Base-by-base conservation (phyloP, 92 coral and sea anemone species). In the Zoanthus solanderi region DNA sequence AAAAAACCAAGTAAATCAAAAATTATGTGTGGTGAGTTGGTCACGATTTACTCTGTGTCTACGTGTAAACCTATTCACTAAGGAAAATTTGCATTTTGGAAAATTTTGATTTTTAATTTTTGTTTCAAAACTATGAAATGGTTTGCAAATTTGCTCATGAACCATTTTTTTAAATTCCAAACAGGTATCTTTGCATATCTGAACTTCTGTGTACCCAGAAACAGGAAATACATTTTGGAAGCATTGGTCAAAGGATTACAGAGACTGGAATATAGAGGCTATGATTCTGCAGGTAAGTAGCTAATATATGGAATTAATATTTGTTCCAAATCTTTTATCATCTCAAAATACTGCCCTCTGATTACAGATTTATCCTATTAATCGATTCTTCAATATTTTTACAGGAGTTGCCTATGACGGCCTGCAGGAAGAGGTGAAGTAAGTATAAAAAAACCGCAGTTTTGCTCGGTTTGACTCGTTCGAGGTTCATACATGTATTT, bases 111-210 rank as follows among this genome's bases (percentile, higher is more conserved):
- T 57, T 60, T 46, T 17, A 11, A 44, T 44, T 57, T 14, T 81
- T 29, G 23, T 81, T 14, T 79, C 46, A 3, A 61, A 34, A 79
- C 17, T 0, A 5, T 15, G 9, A 47, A 28, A 34, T 32, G 17
- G 29, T 47, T 17, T 5, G 48, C 8, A 32, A 37, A 0, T 58
- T 1, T 31, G 37, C 4, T 67, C 81, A 76, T 72, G 29, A 15
- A 16, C 10, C 30, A 18, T 32, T 31, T 82, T 4, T 30, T 2
- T 11, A 87, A 5, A 74, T 88, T 85, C 57, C 57, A 58, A 80
- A 7, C 84, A 96, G 99, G 99, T 37, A 96, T 96, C 71, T 96
- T 96, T 90, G 99, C 99, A 29, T 96, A 96, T 87, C 82, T 96
- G 54, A 96, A 96, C 93, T 96, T 93, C 90, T 92, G 98, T 66